Conservation (phyloP, 2,797 vertebrate species). For the Spheniscus humboldti region DNA sequence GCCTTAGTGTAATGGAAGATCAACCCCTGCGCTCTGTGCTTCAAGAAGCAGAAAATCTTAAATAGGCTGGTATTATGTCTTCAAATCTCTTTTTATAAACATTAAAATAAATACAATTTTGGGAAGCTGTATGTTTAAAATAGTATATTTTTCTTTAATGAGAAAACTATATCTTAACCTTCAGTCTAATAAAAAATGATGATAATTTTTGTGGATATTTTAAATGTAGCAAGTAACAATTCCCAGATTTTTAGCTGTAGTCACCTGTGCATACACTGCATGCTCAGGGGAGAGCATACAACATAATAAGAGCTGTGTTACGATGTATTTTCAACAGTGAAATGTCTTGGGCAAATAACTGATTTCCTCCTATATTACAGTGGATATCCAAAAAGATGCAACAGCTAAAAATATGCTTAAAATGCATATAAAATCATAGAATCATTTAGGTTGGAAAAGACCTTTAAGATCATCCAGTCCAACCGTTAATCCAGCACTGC, state of each 20-base stretch:
- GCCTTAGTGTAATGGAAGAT: not conserved
- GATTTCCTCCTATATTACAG: not conserved
- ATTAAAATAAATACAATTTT: not conserved
- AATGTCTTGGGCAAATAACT: not conserved
- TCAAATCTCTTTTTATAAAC: not conserved
- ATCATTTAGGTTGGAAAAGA: no score
- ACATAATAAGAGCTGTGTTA: not conserved
- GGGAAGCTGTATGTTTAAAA: not conserved
- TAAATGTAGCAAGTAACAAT: not conserved
- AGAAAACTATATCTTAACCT: not conserved
- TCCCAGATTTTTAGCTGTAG: not conserved
- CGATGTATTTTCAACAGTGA: not conserved
- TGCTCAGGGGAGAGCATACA: not conserved
- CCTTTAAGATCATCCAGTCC: no score
- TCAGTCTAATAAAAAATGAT: not conserved
- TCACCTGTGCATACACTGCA: not conserved
- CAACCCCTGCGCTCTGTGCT: not conserved
- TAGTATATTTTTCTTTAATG: not conserved
- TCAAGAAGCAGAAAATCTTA: conserved; percentile 42
- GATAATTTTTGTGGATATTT: not conserved
- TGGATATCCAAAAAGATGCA: not conserved
- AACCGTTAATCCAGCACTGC: no score
- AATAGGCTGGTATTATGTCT: not conserved
- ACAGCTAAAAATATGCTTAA: not conserved
- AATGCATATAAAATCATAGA: not conserved